Conservation (phyloP, 2,797 vertebrate genomes). For the Emys orbicularis region DNA sequence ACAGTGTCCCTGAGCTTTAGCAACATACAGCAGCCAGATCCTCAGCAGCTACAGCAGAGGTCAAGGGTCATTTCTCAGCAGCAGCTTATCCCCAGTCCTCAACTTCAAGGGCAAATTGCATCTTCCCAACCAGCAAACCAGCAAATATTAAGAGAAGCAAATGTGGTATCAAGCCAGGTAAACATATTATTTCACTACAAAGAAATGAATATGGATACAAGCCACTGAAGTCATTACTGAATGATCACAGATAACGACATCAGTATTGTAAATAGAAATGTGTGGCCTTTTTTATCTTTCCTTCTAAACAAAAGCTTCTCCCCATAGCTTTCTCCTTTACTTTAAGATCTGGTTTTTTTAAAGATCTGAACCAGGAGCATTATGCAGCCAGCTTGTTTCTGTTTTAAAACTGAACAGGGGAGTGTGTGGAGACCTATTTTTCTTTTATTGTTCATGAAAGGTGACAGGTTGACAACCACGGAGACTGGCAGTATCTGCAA, state of each 20-base stretch:
- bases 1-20: conserved; percentile 77
- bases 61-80: conserved; percentile 65
- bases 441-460: background rate
- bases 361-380: background rate
- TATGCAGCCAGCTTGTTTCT: background rate
- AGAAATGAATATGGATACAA: background rate
- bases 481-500: background rate
- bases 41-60: conserved; percentile 75
- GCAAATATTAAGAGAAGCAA: conserved; percentile 77
- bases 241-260: background rate
- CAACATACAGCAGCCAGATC: conserved; percentile 68
- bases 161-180: conserved; percentile 76
- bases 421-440: background rate
- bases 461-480: background rate
- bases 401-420: background rate
- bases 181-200: background rate
- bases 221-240: background rate
- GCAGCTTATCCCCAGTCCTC: conserved; percentile 73
- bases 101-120: conserved; percentile 71
- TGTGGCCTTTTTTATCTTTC: background rate
- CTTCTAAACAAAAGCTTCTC: background rate
- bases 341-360: background rate
- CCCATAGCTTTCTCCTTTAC: background rate
- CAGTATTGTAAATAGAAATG: background rate
- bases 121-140: conserved; percentile 73